Percentiles rank a stretch among this genome's conserved stretches.
phyloP scores from a whole-genome alignment of 1,140 invertebrate genomes.

The Zaprionus kolodkinae region DNA sequence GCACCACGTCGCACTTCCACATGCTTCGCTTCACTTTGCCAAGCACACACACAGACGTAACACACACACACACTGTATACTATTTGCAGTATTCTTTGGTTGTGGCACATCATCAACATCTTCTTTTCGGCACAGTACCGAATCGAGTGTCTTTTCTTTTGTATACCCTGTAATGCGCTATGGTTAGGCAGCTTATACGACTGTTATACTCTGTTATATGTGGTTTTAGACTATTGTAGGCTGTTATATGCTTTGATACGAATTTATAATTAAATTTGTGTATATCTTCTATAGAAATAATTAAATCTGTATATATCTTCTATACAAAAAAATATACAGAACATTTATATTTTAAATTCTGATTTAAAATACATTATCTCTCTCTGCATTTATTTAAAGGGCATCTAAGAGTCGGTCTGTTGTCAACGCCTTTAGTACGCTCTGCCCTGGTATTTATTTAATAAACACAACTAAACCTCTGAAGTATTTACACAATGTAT shows the following conservation, averaged over 20 bases:
- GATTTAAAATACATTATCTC: neutral
- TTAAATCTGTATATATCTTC: too few relatives aligned
- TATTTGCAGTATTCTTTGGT: conserved; percentile 37
- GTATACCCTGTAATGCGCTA: conserved; percentile 23
- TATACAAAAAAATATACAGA: too few relatives aligned
- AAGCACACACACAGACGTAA: conserved; percentile 22
- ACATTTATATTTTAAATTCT: neutral
- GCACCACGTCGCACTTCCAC: conserved; percentile 10
- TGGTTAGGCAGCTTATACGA: neutral
- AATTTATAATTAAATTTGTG: too few relatives aligned
- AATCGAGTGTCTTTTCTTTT: conserved; percentile 38
- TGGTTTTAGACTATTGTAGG: too few relatives aligned
- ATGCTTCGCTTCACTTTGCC: conserved; percentile 43
- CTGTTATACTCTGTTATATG: too few relatives aligned
- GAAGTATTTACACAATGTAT: neutral
- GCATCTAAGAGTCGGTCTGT: neutral
- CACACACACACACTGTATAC: conserved; percentile 25
- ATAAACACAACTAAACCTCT: neutral
- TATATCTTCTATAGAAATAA: too few relatives aligned
- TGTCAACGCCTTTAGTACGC: neutral
- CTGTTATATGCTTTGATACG: too few relatives aligned
- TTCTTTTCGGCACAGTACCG: conserved; percentile 50
- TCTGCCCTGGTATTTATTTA: neutral
- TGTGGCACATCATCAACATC: conserved; percentile 69
- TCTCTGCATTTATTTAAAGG: neutral